Evolutionary conservation across 2,888 invertebrate genomes (phyloP), one percentile per base, ranked within the genome.

Genomic region (Platerodrilus igneus): DNA sequence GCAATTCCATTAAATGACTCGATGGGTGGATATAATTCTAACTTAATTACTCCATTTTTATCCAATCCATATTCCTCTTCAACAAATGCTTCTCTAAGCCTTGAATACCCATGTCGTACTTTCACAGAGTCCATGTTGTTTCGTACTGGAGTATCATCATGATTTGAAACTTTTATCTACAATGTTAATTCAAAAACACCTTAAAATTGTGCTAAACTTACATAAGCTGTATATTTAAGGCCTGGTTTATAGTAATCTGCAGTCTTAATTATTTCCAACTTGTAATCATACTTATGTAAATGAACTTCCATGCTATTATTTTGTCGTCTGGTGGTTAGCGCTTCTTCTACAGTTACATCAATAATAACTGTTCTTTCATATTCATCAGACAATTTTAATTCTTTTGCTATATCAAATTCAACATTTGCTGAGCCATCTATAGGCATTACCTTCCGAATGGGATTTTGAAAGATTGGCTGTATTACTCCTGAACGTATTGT

Each of bases 211-310:
- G 11, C 16, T 0, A 11, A 47, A 67, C 77, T 73, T 68, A 87
- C 87, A 70, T 83, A 85, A 13, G 91, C 83, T 17, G 81, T 83
- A 54, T 86, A 91, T 48, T 85, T 84, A 31, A 94, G 73, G 13
- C 86, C 87, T 1, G 92, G 93, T 64, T 92, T 91, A 69, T 92
- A 96, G 49, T 84, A 83, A 52, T 86, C 85, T 0, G 93, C 86
- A 13, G 85, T 83, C 54, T 85, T 80, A 11, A 91, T 78, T 33
- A 88, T 72, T 41, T 83, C 78, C 70, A 91, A 75, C 52, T 80
- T 79, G 56, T 87, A 85, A 48, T 81, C 79, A 58, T 86, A 79
- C 37, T 81, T 81, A 66, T 88, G 91, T 4, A 95, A 68, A 36
- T 81, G 76, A 20, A 91, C 73, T 44, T 84, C 74, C 2, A 80